Conservation (phyloP, 1,140 invertebrate species). For the Rhopalosiphum padi region DNA sequence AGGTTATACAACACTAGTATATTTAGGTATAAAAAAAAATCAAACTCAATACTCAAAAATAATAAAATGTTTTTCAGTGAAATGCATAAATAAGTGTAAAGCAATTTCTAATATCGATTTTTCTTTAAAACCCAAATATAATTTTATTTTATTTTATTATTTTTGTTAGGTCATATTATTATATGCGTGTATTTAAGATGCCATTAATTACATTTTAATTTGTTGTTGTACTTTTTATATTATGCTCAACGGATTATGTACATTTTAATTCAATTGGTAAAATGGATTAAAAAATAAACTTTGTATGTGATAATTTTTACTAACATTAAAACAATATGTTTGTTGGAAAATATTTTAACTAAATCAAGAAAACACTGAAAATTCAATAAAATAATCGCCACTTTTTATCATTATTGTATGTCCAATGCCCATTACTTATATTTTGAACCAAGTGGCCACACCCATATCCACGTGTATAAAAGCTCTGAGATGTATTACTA, state of each 20-base stretch:
- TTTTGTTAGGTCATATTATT: background rate
- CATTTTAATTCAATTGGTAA: rapidly evolving
- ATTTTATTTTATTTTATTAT: too few relatives aligned
- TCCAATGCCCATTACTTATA: too few relatives aligned
- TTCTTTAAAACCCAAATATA: background rate
- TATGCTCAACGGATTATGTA: background rate
- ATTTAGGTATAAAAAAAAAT: too few relatives aligned
- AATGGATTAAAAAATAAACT: background rate
- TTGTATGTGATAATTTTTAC: too few relatives aligned
- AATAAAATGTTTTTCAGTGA: too few relatives aligned
- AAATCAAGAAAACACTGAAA: too few relatives aligned
- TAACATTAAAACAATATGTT: background rate
- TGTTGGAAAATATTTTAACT: too few relatives aligned
- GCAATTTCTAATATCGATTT: background rate
- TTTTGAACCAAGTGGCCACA: background rate
- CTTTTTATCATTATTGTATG: too few relatives aligned
- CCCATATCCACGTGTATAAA: background rate
- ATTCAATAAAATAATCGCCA: too few relatives aligned
- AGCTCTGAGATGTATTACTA: background rate
- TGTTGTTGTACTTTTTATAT: background rate
- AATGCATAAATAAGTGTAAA: too few relatives aligned
- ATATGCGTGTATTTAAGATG: background rate
- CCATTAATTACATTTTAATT: background rate
- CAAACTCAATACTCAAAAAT: too few relatives aligned
- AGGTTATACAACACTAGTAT: too few relatives aligned